These are phyloP conservation scores for Crematogaster levior DNA, from an alignment of 2,888 invertebrate species.

Conservation along the genomic window DNA sequence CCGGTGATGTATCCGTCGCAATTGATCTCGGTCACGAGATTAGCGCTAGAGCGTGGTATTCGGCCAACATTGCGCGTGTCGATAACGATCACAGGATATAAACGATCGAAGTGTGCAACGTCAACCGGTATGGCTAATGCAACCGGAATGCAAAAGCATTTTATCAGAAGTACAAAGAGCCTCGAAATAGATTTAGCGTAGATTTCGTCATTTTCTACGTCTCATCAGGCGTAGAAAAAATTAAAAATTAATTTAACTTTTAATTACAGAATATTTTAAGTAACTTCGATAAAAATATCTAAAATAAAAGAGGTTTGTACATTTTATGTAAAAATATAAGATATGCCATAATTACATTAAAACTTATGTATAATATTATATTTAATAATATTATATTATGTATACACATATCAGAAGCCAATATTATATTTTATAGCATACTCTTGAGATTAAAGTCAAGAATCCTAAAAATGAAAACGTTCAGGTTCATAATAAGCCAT, in stretches of 20 bases:
- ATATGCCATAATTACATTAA: background rate
- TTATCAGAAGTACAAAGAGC: background rate
- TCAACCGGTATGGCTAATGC: conserved; percentile 19
- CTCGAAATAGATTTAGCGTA: no score
- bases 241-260: conserved; percentile 1
- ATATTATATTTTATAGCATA: background rate
- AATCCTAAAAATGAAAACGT: background rate
- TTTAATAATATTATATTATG: no score
- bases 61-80: conserved; percentile 23
- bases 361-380: background rate
- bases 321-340: background rate
- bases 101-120: conserved; percentile 33
- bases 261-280: background rate
- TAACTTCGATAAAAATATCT: background rate
- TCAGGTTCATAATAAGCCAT: background rate
- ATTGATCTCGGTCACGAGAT: conserved; percentile 55
- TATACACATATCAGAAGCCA: no score
- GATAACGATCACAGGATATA: conserved; percentile 45
- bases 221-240: background rate
- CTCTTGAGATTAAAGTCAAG: background rate
- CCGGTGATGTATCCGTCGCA: conserved; percentile 36
- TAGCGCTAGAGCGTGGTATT: conserved; percentile 30
- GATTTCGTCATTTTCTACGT: no score
- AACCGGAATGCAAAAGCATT: background rate
- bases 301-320: background rate